A percentile compares a stretch with the other conserved stretches of the same genome.
These are phyloP conservation scores for Nomada ruficornis DNA, from an alignment of 2,888 invertebrate species.

Conservation along the genomic window DNA sequence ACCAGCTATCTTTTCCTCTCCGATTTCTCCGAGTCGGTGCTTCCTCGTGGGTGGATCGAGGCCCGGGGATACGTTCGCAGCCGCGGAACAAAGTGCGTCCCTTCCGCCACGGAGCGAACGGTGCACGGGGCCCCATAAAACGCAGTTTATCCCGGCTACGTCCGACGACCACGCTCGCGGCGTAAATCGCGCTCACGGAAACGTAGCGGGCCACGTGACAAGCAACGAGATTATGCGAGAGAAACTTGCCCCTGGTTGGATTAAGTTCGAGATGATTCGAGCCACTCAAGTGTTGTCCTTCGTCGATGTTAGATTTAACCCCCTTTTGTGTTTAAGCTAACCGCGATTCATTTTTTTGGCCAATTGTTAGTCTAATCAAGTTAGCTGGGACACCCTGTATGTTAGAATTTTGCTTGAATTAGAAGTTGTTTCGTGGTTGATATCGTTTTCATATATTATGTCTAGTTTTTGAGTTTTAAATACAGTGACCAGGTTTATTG, in stretches of 20 bases:
- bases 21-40: constrained; percentile 62
- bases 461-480: too few species aligned
- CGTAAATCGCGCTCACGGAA: constrained; percentile 53
- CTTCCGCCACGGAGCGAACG: constrained; percentile 66
- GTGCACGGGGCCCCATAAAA: constrained; percentile 59
- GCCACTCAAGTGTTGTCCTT: too few species aligned
- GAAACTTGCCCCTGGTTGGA: constrained; percentile 9
- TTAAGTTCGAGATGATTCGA: background rate
- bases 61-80: constrained; percentile 71
- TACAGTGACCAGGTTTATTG: too few species aligned
- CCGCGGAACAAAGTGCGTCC: constrained; percentile 75
- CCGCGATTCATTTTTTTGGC: too few species aligned
- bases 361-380: too few species aligned
- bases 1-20: constrained; percentile 35
- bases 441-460: too few species aligned
- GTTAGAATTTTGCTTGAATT: too few species aligned
- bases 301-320: too few species aligned
- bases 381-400: too few species aligned
- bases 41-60: constrained; percentile 84
- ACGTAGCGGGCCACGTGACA: constrained; percentile 44
- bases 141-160: constrained; percentile 61
- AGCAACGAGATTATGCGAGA: constrained; percentile 28
- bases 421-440: too few species aligned
- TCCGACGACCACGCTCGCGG: constrained; percentile 50
- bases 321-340: too few species aligned